Evolutionary conservation across 2,113 vertebrate species (phyloP).

Genomic region (Nothoprocta pentlandii): DNA sequence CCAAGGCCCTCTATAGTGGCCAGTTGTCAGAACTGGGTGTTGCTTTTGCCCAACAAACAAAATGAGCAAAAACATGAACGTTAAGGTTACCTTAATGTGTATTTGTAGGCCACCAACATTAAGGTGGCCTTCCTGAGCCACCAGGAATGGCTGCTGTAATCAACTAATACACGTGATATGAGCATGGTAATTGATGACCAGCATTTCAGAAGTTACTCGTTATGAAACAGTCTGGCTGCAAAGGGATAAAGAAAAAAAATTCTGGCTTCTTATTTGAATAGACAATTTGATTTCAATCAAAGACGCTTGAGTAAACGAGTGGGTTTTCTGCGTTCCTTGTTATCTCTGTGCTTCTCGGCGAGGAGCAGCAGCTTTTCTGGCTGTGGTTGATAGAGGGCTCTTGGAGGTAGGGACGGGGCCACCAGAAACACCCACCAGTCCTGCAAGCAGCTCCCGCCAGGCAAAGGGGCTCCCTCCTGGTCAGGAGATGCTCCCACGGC

Average conservation of each 20-base stretch:
- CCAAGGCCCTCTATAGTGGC: not conserved
- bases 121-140: not conserved
- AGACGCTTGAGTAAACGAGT: not conserved
- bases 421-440: not conserved
- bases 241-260: not conserved
- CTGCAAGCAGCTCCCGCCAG: not conserved
- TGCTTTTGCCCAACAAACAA: not conserved
- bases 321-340: not conserved
- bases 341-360: not conserved
- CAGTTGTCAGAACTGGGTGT: not conserved
- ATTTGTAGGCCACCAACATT: no score
- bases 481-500: not conserved
- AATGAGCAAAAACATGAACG: not conserved
- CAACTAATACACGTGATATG: rapidly evolving
- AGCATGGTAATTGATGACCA: not conserved
- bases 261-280: not conserved
- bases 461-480: no score
- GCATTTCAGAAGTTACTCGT: not conserved
- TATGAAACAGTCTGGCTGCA: not conserved
- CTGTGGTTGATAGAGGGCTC: not conserved
- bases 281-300: not conserved
- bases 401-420: not conserved
- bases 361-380: not conserved
- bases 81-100: not conserved
- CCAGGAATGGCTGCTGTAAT: not conserved